phyloP scores from a whole-genome alignment of 2,888 invertebrate species.

The Oligia fasciuncula region DNA sequence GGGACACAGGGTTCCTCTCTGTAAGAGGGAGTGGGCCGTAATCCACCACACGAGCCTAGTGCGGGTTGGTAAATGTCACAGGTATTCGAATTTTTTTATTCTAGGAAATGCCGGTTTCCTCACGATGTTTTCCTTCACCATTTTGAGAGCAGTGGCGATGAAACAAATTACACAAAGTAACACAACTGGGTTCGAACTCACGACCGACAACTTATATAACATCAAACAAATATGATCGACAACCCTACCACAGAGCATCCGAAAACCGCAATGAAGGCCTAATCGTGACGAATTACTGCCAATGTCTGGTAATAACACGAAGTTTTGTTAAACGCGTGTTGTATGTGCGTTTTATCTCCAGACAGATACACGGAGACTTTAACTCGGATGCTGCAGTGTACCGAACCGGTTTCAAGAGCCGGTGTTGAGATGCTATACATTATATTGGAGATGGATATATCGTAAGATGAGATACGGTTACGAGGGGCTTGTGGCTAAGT shows the following conservation, averaged over 20 bases:
- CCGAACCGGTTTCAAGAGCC: slow-evolving; percentile 34
- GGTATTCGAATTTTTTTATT: too few relatives aligned
- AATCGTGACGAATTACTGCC: slow-evolving; percentile 65
- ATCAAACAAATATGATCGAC: slow-evolving; percentile 16
- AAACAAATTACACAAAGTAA: too few relatives aligned
- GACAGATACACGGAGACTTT: slow-evolving; percentile 8
- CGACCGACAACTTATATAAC: neutral
- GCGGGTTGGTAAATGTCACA: too few relatives aligned
- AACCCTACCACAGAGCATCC: slow-evolving; percentile 50
- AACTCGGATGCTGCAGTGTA: slow-evolving; percentile 38
- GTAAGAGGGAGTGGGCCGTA: too few relatives aligned
- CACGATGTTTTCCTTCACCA: too few relatives aligned
- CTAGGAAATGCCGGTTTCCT: too few relatives aligned
- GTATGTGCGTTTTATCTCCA: slow-evolving; percentile 53
- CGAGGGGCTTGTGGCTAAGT: neutral
- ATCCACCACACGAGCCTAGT: too few relatives aligned
- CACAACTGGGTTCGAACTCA: too few relatives aligned
- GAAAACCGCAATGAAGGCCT: slow-evolving; percentile 61
- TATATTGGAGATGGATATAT: neutral
- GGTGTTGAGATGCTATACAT: neutral
- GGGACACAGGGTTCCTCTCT: too few relatives aligned
- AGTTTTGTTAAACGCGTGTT: slow-evolving; percentile 58
- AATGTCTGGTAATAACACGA: slow-evolving; percentile 48
- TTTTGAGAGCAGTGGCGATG: too few relatives aligned
- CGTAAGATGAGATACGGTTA: neutral